These are phyloP conservation scores for Diploscapter pachys DNA, from an alignment of 1,140 invertebrate genomes.

Conservation along the genomic window DNA sequence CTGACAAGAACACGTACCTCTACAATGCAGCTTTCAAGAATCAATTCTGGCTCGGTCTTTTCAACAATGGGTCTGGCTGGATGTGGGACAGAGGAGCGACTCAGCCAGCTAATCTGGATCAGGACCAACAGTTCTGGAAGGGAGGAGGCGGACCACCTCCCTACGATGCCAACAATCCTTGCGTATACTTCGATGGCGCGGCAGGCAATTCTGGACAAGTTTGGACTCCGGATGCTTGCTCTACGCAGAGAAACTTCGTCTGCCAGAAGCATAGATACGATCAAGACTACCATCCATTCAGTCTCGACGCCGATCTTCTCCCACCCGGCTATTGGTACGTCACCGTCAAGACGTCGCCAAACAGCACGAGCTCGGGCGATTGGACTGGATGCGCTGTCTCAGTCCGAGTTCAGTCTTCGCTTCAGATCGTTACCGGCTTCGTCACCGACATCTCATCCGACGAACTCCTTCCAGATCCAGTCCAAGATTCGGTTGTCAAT, in stretches of 20 bases:
- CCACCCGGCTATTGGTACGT: conserved; percentile 35
- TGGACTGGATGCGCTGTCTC: neutral
- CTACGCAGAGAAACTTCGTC: conserved; percentile 8
- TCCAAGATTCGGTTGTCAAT: conserved; percentile 23
- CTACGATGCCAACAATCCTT: conserved; percentile 12
- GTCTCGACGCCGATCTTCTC: conserved; percentile 27
- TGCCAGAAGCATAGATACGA: conserved; percentile 41
- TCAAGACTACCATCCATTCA: conserved; percentile 4
- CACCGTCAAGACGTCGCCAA: conserved; percentile 10
- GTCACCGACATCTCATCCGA: conserved; percentile 20
- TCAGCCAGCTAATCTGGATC: conserved; percentile 18
- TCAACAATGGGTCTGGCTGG: conserved; percentile 13
- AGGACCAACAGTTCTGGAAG: conserved; percentile 21
- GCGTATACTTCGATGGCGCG: conserved; percentile 18
- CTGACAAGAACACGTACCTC: conserved; percentile 21
- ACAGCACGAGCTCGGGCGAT: neutral
- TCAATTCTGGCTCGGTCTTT: conserved; percentile 34
- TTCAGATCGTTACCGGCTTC: conserved; percentile 33
- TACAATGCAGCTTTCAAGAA: neutral
- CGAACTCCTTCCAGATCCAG: conserved; percentile 20
- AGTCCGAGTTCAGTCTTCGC: conserved; percentile 29
- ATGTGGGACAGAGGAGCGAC: conserved; percentile 32
- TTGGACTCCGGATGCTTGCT: conserved; percentile 26
- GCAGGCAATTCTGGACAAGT: conserved; percentile 5
- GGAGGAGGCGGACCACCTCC: conserved; percentile 1